Base-by-base conservation (phyloP, 2,888 invertebrate species). In the Apodemia mormo region DNA sequence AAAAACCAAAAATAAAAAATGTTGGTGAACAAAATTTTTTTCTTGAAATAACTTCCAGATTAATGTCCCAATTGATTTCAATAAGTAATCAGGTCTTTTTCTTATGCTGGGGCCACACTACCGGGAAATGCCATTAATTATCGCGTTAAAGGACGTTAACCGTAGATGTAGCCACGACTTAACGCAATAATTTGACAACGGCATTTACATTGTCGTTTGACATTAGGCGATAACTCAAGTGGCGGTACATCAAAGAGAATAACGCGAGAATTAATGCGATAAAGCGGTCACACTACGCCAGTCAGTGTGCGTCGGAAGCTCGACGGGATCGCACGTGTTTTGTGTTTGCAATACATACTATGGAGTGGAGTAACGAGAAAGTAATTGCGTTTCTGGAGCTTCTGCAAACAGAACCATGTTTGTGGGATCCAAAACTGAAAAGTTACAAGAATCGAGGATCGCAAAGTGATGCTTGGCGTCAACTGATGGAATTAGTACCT, bases 391-490 rank as follows among this genome's bases (percentile, higher is more conserved):
- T 67, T 67, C 43, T 64, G 8, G 72, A 70, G 64, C 52, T 69
- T 66, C 45, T 66, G 52, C 69, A 72, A 69, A 69, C 70, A 43
- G 72, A 68, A 40, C 73, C 70, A 65, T 70, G 69, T 68, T 69
- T 73, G 49, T 71, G 73, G 73, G 68, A 73, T 68, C 69, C 69
- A 29, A 66, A 49, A 65, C 56, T 56, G 14, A 70, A 70, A 67
- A 61, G 61, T 64, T 70, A 58, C 37, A 72, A 72, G 45, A 67
- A 67, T 69, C 66, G 69, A 65, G 45, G 54, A 33, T 64, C 68
- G 40, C 69, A 69, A 69, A 71, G 43, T 52, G 69, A 71, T 69
- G 73, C 71, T 65, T 73, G 71, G 73, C 67, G 64, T 33, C 71
- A 68, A 66, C 58, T 71, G 29, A 61, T 45, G 33, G 58, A 66